phyloP scores from a whole-genome alignment of 2,888 invertebrate species.

The Melipona beecheii region DNA sequence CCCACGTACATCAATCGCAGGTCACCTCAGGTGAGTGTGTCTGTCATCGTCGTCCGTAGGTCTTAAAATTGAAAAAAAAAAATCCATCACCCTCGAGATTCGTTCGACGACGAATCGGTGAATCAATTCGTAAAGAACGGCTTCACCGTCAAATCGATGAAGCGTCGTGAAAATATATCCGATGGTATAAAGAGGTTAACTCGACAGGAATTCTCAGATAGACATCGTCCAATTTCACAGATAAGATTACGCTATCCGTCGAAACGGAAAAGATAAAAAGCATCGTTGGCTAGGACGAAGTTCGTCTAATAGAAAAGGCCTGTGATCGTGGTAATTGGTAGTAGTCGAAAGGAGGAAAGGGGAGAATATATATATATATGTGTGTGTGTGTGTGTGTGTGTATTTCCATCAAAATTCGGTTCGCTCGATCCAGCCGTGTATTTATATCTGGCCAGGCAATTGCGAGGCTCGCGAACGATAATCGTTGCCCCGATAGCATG shows the following conservation, averaged over 20 bases:
- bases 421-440: conserved; percentile 41
- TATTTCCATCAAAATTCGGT: conserved; percentile 57
- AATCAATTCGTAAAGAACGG: not conserved
- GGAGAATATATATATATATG: too few relatives aligned
- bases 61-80: too few relatives aligned
- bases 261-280: not conserved
- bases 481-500: conserved; percentile 81
- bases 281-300: too few relatives aligned
- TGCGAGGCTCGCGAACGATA: conserved; percentile 77
- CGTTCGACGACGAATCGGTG: too few relatives aligned
- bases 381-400: too few relatives aligned
- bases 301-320: conserved; percentile 11
- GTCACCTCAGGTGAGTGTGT: conserved; percentile 73
- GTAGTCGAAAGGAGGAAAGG: conserved; percentile 10
- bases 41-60: too few relatives aligned
- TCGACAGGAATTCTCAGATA: not conserved
- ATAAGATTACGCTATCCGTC: not conserved
- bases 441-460: conserved; percentile 61
- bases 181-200: not conserved
- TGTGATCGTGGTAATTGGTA: conserved; percentile 13
- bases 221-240: not conserved
- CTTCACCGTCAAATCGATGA: not conserved
- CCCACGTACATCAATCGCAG: conserved; percentile 79
- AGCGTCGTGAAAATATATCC: not conserved
- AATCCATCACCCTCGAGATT: too few relatives aligned